Evolutionary conservation across 2,113 vertebrate species (phyloP), one percentile per base, ranked within the genome.

Genomic region (Dascyllus trimaculatus): DNA sequence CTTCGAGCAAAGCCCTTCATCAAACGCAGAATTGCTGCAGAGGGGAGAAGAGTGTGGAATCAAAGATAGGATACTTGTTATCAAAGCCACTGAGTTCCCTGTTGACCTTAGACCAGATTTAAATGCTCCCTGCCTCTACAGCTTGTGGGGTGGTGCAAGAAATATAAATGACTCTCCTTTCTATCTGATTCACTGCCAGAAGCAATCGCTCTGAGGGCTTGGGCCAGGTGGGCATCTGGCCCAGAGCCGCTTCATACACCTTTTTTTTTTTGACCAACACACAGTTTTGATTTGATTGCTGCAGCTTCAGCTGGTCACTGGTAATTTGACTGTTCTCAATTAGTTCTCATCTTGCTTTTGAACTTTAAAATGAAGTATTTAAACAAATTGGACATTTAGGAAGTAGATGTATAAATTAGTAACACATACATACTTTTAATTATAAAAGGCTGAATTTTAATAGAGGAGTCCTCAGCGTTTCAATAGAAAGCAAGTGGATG

Each of bases 141-240:
- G 82, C 85, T 83, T 62, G 66, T 69, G 71, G 71, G 69, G 78
- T 69, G 81, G 63, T 60, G 71, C 61, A 71, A 74, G 64, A 82
- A 81, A 86, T 84, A 84, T 83, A 80, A 90, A 91, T 86, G 71
- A 81, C 77, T 78, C 66, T 79, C 59, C 78, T 76, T 46, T 83
- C 79, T 69, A 85, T 92, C 79, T 87, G 85, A 93, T 93, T 86
- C 75, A 57, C 80, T 86, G 85, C 88, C 87, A 89, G 78, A 87
- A 80, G 85, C 88, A 90, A 91, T 92, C 73, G 75, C 73, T 84
- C 72, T 63, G 69, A 90, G 58, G 75, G 71, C 61, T 45, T 22
- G 3, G 63, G 49, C 65, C 80, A 75, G 76, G 59, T 26, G 25
- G 75, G 84, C 78, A 32, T 77, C 69, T 78, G 79, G 83, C 85